Evolutionary conservation across 2,888 invertebrate species (phyloP), one percentile per base, ranked within the genome.

Genomic region (Drosophila sordidula): DNA sequence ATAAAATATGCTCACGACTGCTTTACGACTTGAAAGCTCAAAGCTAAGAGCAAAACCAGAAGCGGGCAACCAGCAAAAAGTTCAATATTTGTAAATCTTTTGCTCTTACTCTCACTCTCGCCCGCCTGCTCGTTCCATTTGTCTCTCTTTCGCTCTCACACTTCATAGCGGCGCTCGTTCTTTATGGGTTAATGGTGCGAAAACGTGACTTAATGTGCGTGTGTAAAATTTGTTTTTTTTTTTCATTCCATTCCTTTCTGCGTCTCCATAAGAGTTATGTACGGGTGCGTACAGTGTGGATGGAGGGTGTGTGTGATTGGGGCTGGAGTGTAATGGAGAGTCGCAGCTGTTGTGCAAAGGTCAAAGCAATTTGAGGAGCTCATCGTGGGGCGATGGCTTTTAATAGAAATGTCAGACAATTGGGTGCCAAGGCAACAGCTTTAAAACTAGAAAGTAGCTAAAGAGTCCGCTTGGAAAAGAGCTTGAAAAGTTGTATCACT

Each of bases 161-260:
- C 39, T 47, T 64, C 56, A 55, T 44, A 47, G 55, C 59, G 34
- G 42, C 36, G 63, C 71, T 73, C 71, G 76, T 83, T 83, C 82
- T 90, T 90, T 90, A 89, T 90, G 90, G 90, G 90, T 90, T 90
- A 90, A 90, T 90, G 90, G 90, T 90, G 90, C 89, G 90, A 89
- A 90, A 90, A 90, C 90, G 90, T 90, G 90, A 90, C 90, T 90
- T 90, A 90, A 90, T 90, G 84, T 84, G 78, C 88, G 84, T 88
- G 88, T 85, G 86, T 77, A 77, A 65, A 77, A 84, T 84, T 82
- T 82, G 68, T 72, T 64, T 75, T 72, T 70, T 68, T 61, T 64
- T 62, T 55, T 61, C 46, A 56, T 65, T 70, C 54, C 46, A 64
- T 75, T 74, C 64, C 42, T 38, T 55, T 72, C 51, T 55, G 72